Evolutionary conservation across 1,140 invertebrate species (phyloP), one percentile per base, ranked within the genome.

Genomic region (Zaprionus capensis): DNA sequence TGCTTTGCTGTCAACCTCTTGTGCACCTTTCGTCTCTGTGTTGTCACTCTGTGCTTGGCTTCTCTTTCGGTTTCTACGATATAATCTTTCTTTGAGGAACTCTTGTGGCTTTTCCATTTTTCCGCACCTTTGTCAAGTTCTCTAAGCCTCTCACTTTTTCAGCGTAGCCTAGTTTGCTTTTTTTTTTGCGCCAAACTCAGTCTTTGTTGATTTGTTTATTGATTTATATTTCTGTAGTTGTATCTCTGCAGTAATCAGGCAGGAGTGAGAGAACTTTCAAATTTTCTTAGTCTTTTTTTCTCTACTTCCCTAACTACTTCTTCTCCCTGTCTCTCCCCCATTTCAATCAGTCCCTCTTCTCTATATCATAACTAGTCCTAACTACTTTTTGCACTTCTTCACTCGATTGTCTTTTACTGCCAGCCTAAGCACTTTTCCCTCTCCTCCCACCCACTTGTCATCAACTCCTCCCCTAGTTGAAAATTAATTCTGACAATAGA

Each of bases 401-500:
- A 34, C 0, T n/a, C 5, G 38, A n/a, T 41, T 36, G 17, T 17
- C 51, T 41, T 34, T 51, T 4, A 1, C 12, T 15, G 22, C 14
- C 11, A 22, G 24, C 24, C 6, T n/a, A 55, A 28, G 20, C 6
- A n/a, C 5, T 31, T n/a, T 12, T 56, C 28, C 15, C 24, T 9
- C 20, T 24, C 5, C 17, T 9, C 1, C 20, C 5, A 4, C 17
- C 28, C 31, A 24, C 12, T 38, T 24, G 46, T 62, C 17, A 62
- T 70, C 44, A 61, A 53, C 49, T 55, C 17, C 24, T 34, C 15
- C 17, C 46, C 4, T 31, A 31, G 14, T 67, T 28, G 55, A 49
- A 67, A 67, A 67, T 67, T 67, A 55, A 15, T 56, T 56, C 15
- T 28, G 4, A 51, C 46, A 51, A 51, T 51, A 24, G 46, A 11